Percentiles rank a stretch among this genome's conserved stretches.
phyloP scores from a whole-genome alignment of 1,140 invertebrate genomes.

The Anadara kagoshimensis region DNA sequence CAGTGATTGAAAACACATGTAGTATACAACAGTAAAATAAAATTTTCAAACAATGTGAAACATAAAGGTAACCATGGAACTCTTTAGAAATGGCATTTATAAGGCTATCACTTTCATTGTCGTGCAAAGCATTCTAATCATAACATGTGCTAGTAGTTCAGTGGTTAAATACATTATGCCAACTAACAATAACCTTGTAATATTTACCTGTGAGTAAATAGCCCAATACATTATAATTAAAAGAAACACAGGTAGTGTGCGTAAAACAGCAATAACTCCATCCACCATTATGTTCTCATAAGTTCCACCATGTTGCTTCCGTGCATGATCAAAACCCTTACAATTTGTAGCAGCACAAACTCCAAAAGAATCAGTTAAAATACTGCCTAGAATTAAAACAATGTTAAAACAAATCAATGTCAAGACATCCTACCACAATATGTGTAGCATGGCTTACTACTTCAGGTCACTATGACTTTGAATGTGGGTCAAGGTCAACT shows the following conservation, averaged over 20 bases:
- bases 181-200: background rate
- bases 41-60: too few species aligned
- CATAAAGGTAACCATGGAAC: too few species aligned
- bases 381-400: constrained; percentile 61
- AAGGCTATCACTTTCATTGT: too few species aligned
- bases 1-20: too few species aligned
- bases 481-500: too few species aligned
- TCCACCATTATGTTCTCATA: constrained; percentile 74
- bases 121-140: too few species aligned
- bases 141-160: too few species aligned
- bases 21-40: too few species aligned
- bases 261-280: constrained; percentile 72
- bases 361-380: constrained; percentile 69
- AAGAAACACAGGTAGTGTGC: constrained; percentile 73
- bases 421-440: background rate
- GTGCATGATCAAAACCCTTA: constrained; percentile 66
- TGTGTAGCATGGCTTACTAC: too few species aligned
- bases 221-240: constrained; percentile 76
- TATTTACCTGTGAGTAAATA: constrained; percentile 75
- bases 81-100: too few species aligned
- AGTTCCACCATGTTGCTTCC: constrained; percentile 73
- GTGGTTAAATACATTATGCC: background rate
- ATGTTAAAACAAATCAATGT: background rate
- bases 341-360: constrained; percentile 32
- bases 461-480: too few species aligned